These are phyloP conservation scores for Bicyclus anynana DNA, from an alignment of 1,140 invertebrate species.

Conservation along the genomic window DNA sequence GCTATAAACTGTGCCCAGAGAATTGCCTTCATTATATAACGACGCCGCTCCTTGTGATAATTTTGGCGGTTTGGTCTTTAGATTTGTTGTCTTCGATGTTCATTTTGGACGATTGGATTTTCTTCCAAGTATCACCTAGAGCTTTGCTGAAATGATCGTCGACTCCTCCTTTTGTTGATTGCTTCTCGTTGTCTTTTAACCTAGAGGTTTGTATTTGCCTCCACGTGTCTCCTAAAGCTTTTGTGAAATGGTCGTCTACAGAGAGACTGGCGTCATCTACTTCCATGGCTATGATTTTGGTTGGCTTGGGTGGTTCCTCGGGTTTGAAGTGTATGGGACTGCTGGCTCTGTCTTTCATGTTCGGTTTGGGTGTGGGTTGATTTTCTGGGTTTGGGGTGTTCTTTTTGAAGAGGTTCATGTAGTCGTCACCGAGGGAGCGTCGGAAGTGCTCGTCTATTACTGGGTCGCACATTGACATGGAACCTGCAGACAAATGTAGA, in stretches of 20 bases:
- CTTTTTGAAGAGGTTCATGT: slow-evolving; percentile 86
- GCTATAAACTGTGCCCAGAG: slow-evolving; percentile 46
- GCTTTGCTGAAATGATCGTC: slow-evolving; percentile 98
- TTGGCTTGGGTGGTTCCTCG: slow-evolving; percentile 52
- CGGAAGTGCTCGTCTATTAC: slow-evolving; percentile 98
- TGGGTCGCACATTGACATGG: slow-evolving; percentile 87
- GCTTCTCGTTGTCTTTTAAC: slow-evolving; percentile 60
- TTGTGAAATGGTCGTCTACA: slow-evolving; percentile 97
- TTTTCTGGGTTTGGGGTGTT: slow-evolving; percentile 56
- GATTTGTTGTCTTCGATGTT: slow-evolving; percentile 47
- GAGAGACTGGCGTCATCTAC: slow-evolving; percentile 75
- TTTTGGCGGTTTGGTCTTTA: slow-evolving; percentile 63
- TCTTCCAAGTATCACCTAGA: slow-evolving; percentile 94
- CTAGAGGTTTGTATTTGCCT: slow-evolving; percentile 85
- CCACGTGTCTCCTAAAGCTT: slow-evolving; percentile 96
- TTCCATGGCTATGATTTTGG: slow-evolving; percentile 73
- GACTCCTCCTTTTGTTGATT: slow-evolving; percentile 78
- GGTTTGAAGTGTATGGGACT: slow-evolving; percentile 67
- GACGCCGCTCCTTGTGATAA: slow-evolving; percentile 69
- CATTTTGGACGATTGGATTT: slow-evolving; percentile 80
- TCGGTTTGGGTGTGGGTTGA: slow-evolving; percentile 64
- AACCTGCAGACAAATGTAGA: slow-evolving; percentile 68
- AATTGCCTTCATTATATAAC: slow-evolving; percentile 56
- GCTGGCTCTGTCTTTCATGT: slow-evolving; percentile 72
- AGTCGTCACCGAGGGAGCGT: slow-evolving; percentile 92